phyloP scores from a whole-genome alignment of 1,140 invertebrate species.

The Leptoteleia sp. region DNA sequence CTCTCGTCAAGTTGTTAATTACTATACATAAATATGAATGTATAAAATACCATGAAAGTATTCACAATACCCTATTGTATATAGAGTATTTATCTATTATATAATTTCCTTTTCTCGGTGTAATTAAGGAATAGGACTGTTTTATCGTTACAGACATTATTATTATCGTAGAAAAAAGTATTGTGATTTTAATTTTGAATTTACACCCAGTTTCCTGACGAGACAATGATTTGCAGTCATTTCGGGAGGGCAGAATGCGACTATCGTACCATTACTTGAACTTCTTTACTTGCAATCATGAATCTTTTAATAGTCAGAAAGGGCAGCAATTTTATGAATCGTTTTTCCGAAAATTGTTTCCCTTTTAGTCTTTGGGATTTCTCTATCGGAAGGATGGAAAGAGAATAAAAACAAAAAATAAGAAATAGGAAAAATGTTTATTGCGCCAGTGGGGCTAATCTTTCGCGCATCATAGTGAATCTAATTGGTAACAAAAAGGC shows the following conservation, averaged over 20 bases:
- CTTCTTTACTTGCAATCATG: too few relatives aligned
- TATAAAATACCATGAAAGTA: too few relatives aligned
- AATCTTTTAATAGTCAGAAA: conserved; percentile 6
- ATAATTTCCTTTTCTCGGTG: too few relatives aligned
- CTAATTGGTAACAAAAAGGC: conserved; percentile 42
- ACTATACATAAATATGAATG: too few relatives aligned
- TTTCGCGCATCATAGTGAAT: conserved; percentile 43
- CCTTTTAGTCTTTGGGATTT: conserved; percentile 24
- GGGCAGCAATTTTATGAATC: conserved; percentile 10
- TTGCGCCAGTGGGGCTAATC: conserved; percentile 23
- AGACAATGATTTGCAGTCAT: conserved; percentile 53
- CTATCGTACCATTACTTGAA: conserved; percentile 40
- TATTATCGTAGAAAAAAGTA: background rate
- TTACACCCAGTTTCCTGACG: conserved; percentile 14
- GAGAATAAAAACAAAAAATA: background rate
- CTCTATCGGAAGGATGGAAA: conserved; percentile 2
- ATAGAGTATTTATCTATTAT: too few relatives aligned
- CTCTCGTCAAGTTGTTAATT: too few relatives aligned
- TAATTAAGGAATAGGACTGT: too few relatives aligned
- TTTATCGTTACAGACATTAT: background rate
- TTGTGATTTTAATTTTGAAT: conserved; percentile 2
- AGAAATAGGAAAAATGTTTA: conserved; percentile 15
- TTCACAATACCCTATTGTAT: too few relatives aligned
- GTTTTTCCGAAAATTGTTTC: conserved; percentile 10
- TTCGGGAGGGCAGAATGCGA: conserved; percentile 52